Evolutionary conservation across 2,888 invertebrate species (phyloP).

Genomic region (Bimastos eiseni): DNA sequence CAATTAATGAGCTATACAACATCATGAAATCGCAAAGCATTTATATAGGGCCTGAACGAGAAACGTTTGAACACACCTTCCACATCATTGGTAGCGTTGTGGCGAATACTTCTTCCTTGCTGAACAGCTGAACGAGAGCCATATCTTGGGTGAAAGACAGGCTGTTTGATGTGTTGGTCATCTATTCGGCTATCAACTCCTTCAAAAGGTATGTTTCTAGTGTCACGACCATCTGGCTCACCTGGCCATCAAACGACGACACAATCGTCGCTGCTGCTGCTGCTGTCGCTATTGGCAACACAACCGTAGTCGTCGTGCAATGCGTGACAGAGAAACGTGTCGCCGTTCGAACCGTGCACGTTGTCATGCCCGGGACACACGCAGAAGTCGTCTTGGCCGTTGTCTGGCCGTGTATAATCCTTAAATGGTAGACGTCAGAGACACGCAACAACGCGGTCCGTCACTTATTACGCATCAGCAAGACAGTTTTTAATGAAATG

Average conservation of each 20-base stretch:
- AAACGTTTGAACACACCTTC: constrained; percentile 30
- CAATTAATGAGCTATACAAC: background rate
- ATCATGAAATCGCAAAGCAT: background rate
- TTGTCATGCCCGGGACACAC: constrained; percentile 22
- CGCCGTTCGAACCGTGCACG: background rate
- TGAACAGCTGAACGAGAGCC: constrained; percentile 33
- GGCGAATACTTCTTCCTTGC: constrained; percentile 31
- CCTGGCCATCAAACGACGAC: constrained; percentile 14
- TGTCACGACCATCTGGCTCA: constrained; percentile 19
- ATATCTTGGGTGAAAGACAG: constrained; percentile 34
- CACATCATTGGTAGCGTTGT: constrained; percentile 29
- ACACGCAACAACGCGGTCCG: background rate
- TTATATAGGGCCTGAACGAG: background rate
- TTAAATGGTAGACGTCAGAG: background rate
- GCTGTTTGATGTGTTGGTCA: constrained; percentile 32
- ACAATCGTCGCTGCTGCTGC: background rate
- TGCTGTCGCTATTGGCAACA: background rate
- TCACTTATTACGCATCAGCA: background rate
- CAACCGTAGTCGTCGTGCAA: background rate
- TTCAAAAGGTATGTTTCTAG: constrained; percentile 16
- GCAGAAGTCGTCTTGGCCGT: background rate
- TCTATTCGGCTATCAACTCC: constrained; percentile 29
- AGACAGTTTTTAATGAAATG: background rate
- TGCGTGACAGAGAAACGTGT: background rate
- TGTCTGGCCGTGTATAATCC: constrained; percentile 1